phyloP scores from a whole-genome alignment of 2,888 invertebrate species.

The Eilema griseolum region DNA sequence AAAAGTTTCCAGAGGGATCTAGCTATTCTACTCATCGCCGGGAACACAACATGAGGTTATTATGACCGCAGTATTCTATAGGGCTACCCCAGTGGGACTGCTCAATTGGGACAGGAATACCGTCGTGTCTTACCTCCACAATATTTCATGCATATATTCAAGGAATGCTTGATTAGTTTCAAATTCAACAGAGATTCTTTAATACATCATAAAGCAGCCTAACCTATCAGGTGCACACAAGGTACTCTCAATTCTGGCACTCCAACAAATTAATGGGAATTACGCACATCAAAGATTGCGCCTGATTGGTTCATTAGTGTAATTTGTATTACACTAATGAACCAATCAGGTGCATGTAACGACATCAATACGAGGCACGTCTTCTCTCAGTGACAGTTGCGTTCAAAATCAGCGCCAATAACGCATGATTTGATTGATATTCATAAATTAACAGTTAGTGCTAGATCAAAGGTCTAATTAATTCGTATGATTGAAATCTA shows the following conservation, averaged over 20 bases:
- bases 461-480: background rate
- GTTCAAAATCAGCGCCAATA: background rate
- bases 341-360: constrained; percentile 1
- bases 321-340: background rate
- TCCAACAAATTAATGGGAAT: background rate
- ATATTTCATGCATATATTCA: too few species aligned
- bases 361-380: background rate
- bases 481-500: background rate
- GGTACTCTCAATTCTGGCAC: background rate
- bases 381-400: constrained; percentile 2
- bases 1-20: too few species aligned
- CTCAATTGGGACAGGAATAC: too few species aligned
- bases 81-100: too few species aligned
- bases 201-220: background rate
- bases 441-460: background rate
- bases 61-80: too few species aligned
- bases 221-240: background rate
- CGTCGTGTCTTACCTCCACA: too few species aligned
- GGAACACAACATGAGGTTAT: too few species aligned
- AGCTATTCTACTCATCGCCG: too few species aligned
- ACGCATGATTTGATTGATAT: background rate
- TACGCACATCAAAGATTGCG: background rate
- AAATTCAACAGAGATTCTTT: too few species aligned
- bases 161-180: too few species aligned
- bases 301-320: too few species aligned